Conservation (phyloP, 2,888 invertebrate species). For the Panopea generosa region DNA sequence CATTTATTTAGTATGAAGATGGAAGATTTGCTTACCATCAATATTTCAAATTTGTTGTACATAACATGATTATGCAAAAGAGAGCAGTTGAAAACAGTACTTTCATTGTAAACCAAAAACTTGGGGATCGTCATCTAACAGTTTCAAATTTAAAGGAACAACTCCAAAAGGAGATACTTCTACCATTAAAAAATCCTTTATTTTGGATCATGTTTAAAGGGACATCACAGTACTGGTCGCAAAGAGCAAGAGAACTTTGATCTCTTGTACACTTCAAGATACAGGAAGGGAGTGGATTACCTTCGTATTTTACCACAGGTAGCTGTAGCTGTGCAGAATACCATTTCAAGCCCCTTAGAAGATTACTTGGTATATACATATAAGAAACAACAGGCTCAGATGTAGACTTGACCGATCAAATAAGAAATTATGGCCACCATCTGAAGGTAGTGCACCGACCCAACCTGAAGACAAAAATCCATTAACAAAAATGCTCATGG, state of each 20-base stretch:
- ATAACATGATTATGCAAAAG: constrained; percentile 63
- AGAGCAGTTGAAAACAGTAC: too few species aligned
- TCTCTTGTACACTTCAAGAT: constrained; percentile 41
- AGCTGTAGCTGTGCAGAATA: constrained; percentile 68
- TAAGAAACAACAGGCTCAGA: constrained; percentile 38
- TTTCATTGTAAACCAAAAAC: constrained; percentile 61
- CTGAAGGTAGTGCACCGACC: constrained; percentile 51
- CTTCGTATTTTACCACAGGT: constrained; percentile 66
- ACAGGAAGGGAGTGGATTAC: constrained; percentile 50
- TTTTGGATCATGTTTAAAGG: background rate
- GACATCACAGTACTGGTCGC: constrained; percentile 17
- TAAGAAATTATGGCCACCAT: constrained; percentile 40
- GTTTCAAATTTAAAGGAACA: constrained; percentile 48
- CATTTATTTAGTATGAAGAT: constrained; percentile 58
- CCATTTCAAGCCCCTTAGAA: constrained; percentile 63
- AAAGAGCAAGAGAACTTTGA: constrained; percentile 25
- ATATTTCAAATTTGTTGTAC: constrained; percentile 62
- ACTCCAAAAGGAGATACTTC: constrained; percentile 49
- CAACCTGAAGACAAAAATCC: constrained; percentile 51
- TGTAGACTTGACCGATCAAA: constrained; percentile 42
- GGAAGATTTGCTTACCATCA: constrained; percentile 56
- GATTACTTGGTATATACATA: constrained; percentile 54
- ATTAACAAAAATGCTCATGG: constrained; percentile 64
- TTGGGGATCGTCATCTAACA: constrained; percentile 60
- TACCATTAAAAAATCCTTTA: background rate